Evolutionary conservation across 2,113 vertebrate species (phyloP), one percentile per base, ranked within the genome.

Genomic region (Gobiocypris rarus): DNA sequence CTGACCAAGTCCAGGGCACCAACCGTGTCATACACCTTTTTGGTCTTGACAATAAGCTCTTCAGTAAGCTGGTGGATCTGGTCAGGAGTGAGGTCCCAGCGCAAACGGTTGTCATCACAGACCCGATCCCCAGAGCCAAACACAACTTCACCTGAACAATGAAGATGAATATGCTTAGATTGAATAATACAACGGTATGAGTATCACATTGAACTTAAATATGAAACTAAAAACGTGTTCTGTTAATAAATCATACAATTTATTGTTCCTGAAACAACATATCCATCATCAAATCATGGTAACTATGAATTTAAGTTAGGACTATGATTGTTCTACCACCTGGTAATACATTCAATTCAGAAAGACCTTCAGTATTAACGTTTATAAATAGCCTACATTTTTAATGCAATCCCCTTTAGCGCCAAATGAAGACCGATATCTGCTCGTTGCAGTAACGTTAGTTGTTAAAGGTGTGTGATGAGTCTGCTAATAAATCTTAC

Each of bases 11-110:
- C 92, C 89, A 97, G 94, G 0, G 89, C 70, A 0, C 97, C 97
- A 59, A 99, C 96, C 0, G n/a, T 26, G 91, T 99, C 97, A 6
- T 99, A 99, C 10, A 98, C 96, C 0, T 74, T 82, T 94, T 97
- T 98, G 61, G 96, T 98, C 75, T 92, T 94, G 59, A 91, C 84
- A 0, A 97, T 95, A 22, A 99, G 96, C 88, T 96, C 93, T 0
- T 89, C 74, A 0, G 96, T 93, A n/a, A 95, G 92, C 81, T 84
- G 88, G 3, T 88, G 90, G 38, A 99, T 97, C 90, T 95, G 92
- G 19, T 95, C 93, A 0, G 96, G 96, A 0, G 45, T 95, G 91
- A 98, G 94, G 89, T 98, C 96, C 97, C 98, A 99, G 1, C 92
- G 92, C 0, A 99, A 93, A 41, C 89, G 93, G 84, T 96, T 97